phyloP scores from a whole-genome alignment of 2,888 invertebrate genomes.

The Leptinotarsa rubiginosa region DNA sequence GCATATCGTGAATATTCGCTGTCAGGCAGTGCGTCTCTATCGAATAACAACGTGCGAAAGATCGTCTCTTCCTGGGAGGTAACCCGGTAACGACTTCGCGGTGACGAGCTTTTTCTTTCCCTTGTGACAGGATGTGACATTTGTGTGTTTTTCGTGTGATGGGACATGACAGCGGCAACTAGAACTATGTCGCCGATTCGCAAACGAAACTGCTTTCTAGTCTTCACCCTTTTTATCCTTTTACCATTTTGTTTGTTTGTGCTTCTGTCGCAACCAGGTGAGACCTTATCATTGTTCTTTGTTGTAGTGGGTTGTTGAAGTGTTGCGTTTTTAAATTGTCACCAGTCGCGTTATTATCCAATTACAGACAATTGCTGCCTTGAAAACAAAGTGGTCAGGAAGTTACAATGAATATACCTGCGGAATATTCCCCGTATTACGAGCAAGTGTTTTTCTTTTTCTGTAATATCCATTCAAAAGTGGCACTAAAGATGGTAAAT shows the following conservation, averaged over 20 bases:
- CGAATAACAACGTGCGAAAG: slow-evolving; percentile 25
- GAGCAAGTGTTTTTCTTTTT: too few relatives aligned
- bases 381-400: too few relatives aligned
- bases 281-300: slow-evolving; percentile 30
- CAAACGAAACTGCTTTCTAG: slow-evolving; percentile 71
- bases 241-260: slow-evolving; percentile 71
- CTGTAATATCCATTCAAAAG: too few relatives aligned
- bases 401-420: too few relatives aligned
- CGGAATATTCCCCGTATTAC: too few relatives aligned
- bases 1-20: slow-evolving; percentile 26
- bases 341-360: too few relatives aligned
- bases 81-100: neutral
- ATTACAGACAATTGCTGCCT: too few relatives aligned
- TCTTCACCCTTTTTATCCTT: slow-evolving; percentile 69
- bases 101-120: neutral
- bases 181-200: slow-evolving; percentile 66
- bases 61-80: slow-evolving; percentile 7
- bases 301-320: neutral
- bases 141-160: slow-evolving; percentile 10
- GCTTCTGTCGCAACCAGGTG: slow-evolving; percentile 69
- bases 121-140: too few relatives aligned
- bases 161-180: slow-evolving; percentile 60
- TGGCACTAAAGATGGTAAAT: too few relatives aligned
- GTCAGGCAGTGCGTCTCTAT: neutral
- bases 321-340: too few relatives aligned